phyloP scores from a whole-genome alignment of 30 jellyfish, hydroid and myxozoan species.

The Aurelia sp. region DNA sequence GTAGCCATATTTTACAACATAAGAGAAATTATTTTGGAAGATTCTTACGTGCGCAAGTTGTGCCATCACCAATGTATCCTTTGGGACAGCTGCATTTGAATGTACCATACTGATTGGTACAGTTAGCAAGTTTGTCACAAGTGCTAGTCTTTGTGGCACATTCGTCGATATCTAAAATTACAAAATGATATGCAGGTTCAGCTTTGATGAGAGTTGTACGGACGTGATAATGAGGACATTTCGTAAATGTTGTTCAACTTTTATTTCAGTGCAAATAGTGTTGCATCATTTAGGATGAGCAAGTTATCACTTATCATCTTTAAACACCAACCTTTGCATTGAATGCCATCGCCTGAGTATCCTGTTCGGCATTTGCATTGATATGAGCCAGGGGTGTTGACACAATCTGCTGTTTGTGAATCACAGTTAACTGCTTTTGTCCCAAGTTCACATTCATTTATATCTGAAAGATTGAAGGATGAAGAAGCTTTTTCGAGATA shows the following conservation, averaged over 20 bases:
- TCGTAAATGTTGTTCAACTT: not conserved
- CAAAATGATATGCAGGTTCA: not conserved
- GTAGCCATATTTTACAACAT: no score
- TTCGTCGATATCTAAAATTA: conserved; percentile 64
- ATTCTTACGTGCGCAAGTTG: conserved; percentile 61
- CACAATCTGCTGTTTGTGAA: conserved; percentile 55
- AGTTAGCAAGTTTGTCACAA: conserved; percentile 75
- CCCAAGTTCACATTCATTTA: conserved; percentile 48
- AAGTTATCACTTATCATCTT: no score
- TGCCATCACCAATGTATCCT: conserved; percentile 82
- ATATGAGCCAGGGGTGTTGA: conserved; percentile 74
- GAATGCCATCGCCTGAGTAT: conserved; percentile 74
- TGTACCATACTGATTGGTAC: conserved; percentile 74
- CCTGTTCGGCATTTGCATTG: conserved; percentile 81
- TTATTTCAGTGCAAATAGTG: not conserved
- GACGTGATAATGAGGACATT: not conserved
- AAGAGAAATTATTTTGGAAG: not conserved
- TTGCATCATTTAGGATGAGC: no score
- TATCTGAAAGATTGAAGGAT: not conserved
- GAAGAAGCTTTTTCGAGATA: no score
- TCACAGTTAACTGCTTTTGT: conserved; percentile 34
- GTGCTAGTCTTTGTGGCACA: conserved; percentile 52
- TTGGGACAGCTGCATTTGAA: conserved; percentile 84
- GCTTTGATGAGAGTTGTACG: not conserved
- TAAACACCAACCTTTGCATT: conserved; percentile 44